Base-by-base conservation (phyloP, 2,113 vertebrate species). In the Taxidea taxus region DNA sequence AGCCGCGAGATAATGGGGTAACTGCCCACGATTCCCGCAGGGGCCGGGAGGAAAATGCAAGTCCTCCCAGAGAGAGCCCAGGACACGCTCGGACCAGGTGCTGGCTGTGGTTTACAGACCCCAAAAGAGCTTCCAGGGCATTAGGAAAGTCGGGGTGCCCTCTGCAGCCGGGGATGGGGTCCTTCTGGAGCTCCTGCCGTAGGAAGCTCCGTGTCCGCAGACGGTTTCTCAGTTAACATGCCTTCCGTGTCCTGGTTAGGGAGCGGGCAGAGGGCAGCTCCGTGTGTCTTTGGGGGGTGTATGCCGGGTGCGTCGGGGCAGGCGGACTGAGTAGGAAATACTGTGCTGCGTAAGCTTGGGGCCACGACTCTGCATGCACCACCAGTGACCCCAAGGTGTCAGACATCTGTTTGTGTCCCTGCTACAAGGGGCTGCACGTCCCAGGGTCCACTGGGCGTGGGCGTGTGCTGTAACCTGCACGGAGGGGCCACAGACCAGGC, bases 151-250 rank as follows among this genome's bases (percentile, higher is more conserved):
- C 2, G 1, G 80, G 64, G 25, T 20, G 15, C 86, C 62, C 23
- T 75, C 31, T 0, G 0, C 11, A 16, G 18, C 37, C 21, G 13
- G n/a, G 13, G 9, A 3, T 0, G 14, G 18, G 27, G 13, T 9
- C 34, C 34, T 2, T 27, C 4, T 20, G 27, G 60, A 18, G 34
- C 74, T 29, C n/a, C 13, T 7, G 10, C 42, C 0, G 3, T 0
- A 0, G 37, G 49, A 74, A 27, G 20, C 70, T 20, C 47, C 3
- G 20, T 8, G 7, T 37, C 56, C 6, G 31, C 37, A 14, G 13
- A 6, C 25, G 20, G 6, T 23, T 13, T 64, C 72, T 5, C 27
- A 6, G 64, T 80, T 20, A 8, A 11, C 2, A 8, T 3, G 18
- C 42, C 39, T 44, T 27, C 4, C 42, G 44, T 23, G 80, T 75